Evolutionary conservation across 2,888 invertebrate genomes (phyloP).

Genomic region (Plusia festucae): DNA sequence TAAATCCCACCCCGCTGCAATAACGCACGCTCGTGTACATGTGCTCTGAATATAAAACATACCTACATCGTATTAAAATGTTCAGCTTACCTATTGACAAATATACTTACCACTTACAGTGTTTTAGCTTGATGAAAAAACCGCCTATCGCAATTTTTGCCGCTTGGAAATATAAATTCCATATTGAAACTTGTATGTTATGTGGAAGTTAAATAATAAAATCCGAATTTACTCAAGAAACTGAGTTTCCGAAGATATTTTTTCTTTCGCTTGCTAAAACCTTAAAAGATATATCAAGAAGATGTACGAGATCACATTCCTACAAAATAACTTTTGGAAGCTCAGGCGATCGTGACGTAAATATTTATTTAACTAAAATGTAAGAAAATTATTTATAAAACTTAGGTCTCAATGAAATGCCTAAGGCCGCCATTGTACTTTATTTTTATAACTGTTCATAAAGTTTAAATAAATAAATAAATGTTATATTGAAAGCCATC

Average conservation of each 20-base stretch:
- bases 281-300: conserved; percentile 27
- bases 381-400: neutral
- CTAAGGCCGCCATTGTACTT: too few relatives aligned
- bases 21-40: conserved; percentile 79
- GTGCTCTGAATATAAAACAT: conserved; percentile 82
- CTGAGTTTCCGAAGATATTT: conserved; percentile 21
- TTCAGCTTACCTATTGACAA: conserved; percentile 71
- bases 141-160: conserved; percentile 37
- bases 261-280: conserved; percentile 19
- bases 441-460: too few relatives aligned
- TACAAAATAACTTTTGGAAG: conserved; percentile 10
- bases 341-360: conserved; percentile 6
- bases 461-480: too few relatives aligned
- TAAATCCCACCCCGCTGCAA: conserved; percentile 84
- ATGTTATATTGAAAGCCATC: too few relatives aligned
- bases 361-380: conserved; percentile 4
- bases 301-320: conserved; percentile 10
- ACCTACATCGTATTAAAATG: conserved; percentile 75
- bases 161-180: conserved; percentile 32
- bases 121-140: conserved; percentile 62
- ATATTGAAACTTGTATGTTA: conserved; percentile 45
- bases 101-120: conserved; percentile 60
- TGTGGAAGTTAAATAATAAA: conserved; percentile 47
- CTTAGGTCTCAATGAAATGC: neutral
- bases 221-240: conserved; percentile 24